Evolutionary conservation across 2,797 vertebrate species (phyloP).

Genomic region (Labeo calbasu): DNA sequence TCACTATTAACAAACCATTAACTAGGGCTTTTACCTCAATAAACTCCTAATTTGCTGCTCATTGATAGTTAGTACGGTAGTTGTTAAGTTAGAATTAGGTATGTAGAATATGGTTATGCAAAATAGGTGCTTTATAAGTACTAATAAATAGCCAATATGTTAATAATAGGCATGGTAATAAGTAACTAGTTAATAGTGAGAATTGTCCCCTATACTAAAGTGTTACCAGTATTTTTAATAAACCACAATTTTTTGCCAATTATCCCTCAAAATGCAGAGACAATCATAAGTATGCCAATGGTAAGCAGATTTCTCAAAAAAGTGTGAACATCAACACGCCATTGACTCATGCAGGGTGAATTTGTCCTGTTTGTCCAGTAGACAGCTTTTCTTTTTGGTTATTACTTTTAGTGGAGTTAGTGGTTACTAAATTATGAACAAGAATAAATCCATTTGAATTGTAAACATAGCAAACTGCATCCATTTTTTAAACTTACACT

Average conservation of each 20-base stretch:
- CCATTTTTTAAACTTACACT: conserved; percentile 67
- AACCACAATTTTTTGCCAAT: neutral
- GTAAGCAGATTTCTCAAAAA: neutral
- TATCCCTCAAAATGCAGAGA: neutral
- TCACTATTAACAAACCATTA: too few relatives aligned
- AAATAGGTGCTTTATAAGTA: too few relatives aligned
- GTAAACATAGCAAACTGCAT: neutral
- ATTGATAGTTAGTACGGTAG: too few relatives aligned
- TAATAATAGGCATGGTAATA: too few relatives aligned
- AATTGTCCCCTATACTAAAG: neutral
- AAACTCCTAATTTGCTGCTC: too few relatives aligned
- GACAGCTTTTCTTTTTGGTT: neutral
- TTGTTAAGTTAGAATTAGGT: too few relatives aligned
- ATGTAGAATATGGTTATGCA: too few relatives aligned
- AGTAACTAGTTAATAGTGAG: too few relatives aligned
- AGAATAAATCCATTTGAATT: neutral
- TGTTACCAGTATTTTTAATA: neutral
- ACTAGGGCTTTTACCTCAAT: too few relatives aligned
- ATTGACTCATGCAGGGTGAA: neutral
- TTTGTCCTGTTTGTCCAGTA: neutral
- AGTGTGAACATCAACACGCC: neutral
- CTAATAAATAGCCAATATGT: too few relatives aligned
- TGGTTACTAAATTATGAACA: neutral
- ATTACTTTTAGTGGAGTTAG: neutral
- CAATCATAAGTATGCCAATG: neutral